Base-by-base conservation (phyloP, 2,797 vertebrate species). In the Decapterus maruadsi region DNA sequence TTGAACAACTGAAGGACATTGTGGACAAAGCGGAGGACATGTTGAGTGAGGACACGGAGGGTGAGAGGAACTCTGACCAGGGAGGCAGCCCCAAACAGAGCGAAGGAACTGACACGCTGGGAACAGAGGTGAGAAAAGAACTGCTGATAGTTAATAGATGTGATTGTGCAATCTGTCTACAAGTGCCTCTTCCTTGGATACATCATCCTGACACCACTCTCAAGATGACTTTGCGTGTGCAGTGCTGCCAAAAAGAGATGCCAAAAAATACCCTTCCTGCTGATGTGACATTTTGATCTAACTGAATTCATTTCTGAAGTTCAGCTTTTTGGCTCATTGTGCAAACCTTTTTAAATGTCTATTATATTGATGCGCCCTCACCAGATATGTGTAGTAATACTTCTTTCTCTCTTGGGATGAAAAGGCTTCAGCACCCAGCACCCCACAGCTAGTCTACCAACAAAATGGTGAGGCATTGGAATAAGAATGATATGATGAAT, bases 21-120 rank as follows among this genome's bases (percentile, higher is more conserved):
- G 97, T 99, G 87, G 98, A 99, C 90, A 99, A 99, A 89, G 98
- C 97, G 0, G 97, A 99, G 93, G 98, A 99, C 92, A 97, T 99
- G 97, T 93, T 99, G 63, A 98, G 96, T 48, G 98, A 99, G 87
- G 97, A 98, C 75, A 94, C 96, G 0, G 97, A 98, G 80, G 96
- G 94, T 4, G 98, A 98, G 86, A 95, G 94, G 72, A 95, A 93
- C 88, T 96, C 95, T 0, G 96, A 96, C 80, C 95, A 96, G 7
- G 95, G 93, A 54, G 87, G 86, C 12, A 96, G 96, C 89, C 96
- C 96, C n/a, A 97, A 96, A 0, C 95, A 95, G 81, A 89, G 85
- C n/a, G 94, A 95, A 63, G 86, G 87, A 75, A 45, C 67, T 26
- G 79, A 84, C 77, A 42, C 76, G 14, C 62, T 77, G 45, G 82